Evolutionary conservation across 2,888 invertebrate species (phyloP).

Genomic region (Hesperia comma): DNA sequence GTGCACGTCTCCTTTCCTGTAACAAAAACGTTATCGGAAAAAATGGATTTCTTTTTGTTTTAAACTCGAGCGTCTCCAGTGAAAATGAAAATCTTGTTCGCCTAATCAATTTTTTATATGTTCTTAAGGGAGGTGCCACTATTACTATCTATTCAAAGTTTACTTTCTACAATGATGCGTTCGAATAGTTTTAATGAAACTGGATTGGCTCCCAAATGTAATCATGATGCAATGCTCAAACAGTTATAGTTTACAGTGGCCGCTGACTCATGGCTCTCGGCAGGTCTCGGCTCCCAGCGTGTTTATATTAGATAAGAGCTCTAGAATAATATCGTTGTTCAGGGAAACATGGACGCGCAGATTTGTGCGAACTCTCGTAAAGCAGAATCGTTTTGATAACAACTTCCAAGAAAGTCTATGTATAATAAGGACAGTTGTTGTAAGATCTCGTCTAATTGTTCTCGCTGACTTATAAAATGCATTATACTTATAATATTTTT

Average conservation of each 20-base stretch:
- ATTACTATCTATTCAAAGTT: too few species aligned
- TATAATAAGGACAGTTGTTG: constrained; percentile 3
- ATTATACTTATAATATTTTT: background rate
- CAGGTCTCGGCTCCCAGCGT: constrained; percentile 21
- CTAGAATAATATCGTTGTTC: constrained; percentile 49
- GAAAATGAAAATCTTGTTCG: too few species aligned
- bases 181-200: background rate
- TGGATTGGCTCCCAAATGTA: constrained; percentile 1
- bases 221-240: constrained; percentile 17
- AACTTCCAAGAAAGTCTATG: constrained; percentile 22
- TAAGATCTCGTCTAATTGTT: background rate
- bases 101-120: too few species aligned
- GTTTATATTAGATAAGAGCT: constrained; percentile 49
- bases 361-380: constrained; percentile 27
- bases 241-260: constrained; percentile 23
- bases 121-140: too few species aligned
- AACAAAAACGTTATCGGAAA: too few species aligned
- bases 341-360: constrained; percentile 42
- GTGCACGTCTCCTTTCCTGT: too few species aligned
- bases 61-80: too few species aligned
- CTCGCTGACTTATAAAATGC: background rate
- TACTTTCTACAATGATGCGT: background rate
- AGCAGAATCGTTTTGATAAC: constrained; percentile 23
- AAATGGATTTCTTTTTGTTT: too few species aligned
- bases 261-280: constrained; percentile 44